These are phyloP conservation scores for Chaenocephalus aceratus DNA, from an alignment of 2,113 vertebrate genomes.

Conservation along the genomic window DNA sequence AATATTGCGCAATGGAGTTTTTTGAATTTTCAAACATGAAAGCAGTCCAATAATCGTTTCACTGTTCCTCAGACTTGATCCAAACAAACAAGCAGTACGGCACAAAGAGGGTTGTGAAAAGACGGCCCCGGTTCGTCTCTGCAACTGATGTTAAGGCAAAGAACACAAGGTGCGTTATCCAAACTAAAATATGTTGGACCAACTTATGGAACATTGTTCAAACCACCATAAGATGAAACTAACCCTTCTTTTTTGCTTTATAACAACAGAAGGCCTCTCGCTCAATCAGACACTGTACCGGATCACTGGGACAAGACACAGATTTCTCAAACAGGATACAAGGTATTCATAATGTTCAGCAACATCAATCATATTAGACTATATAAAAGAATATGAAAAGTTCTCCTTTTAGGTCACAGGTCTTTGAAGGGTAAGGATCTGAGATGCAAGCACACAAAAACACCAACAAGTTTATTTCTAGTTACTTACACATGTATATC, in stretches of 20 bases:
- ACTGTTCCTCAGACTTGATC: constrained; percentile 71
- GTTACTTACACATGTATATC: too few relatives aligned
- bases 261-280: constrained; percentile 50
- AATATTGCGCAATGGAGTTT: background rate
- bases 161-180: constrained; percentile 49
- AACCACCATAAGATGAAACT: background rate
- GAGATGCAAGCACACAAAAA: too few relatives aligned
- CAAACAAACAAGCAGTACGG: constrained; percentile 68
- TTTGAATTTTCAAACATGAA: background rate
- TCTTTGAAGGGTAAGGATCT: too few relatives aligned
- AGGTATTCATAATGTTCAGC: constrained; percentile 60
- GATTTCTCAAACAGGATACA: constrained; percentile 71
- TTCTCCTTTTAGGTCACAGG: too few relatives aligned
- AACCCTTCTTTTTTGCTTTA: background rate
- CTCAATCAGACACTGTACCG: constrained; percentile 53
- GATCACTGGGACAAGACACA: constrained; percentile 78
- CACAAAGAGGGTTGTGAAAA: constrained; percentile 64
- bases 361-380: too few relatives aligned
- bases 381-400: too few relatives aligned
- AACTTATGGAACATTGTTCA: background rate
- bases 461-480: too few relatives aligned
- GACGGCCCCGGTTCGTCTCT: constrained; percentile 74
- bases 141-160: constrained; percentile 39
- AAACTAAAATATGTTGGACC: background rate
- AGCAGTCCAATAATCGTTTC: rapidly evolving